phyloP scores from a whole-genome alignment of 1,140 invertebrate species.

The Homarus americanus region DNA sequence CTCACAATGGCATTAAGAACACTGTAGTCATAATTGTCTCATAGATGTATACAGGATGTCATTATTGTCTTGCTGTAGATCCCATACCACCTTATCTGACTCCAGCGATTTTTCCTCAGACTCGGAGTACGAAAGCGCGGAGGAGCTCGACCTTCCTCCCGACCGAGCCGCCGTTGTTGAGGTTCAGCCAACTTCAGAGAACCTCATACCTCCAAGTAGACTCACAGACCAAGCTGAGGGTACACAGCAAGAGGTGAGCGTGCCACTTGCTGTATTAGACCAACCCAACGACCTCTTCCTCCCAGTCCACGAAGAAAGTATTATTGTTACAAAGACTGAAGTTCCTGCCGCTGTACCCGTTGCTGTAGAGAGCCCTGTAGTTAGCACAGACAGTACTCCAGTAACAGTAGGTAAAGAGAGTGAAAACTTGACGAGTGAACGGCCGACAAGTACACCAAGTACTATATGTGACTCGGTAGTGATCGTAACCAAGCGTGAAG shows the following conservation, averaged over 20 bases:
- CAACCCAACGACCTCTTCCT: too few species aligned
- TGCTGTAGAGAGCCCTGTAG: background rate
- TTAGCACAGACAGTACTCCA: background rate
- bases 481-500: constrained; percentile 49
- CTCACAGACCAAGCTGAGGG: background rate
- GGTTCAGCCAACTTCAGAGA: background rate
- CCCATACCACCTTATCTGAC: background rate
- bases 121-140: constrained; percentile 73
- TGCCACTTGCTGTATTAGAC: background rate
- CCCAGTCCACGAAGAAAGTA: background rate
- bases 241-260: constrained; percentile 11
- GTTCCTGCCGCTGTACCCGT: background rate
- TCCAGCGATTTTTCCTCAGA: constrained; percentile 45
- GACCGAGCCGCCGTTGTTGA: background rate
- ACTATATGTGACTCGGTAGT: constrained; percentile 52
- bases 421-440: background rate
- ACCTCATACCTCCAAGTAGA: background rate
- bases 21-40: background rate
- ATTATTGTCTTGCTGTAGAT: constrained; percentile 26
- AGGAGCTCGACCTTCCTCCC: constrained; percentile 53
- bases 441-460: background rate
- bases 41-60: constrained; percentile 28
- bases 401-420: constrained; percentile 3
- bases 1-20: background rate
- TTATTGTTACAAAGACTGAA: background rate